Base-by-base conservation (phyloP, 2,797 vertebrate genomes). In the Manis crassicaudata region DNA sequence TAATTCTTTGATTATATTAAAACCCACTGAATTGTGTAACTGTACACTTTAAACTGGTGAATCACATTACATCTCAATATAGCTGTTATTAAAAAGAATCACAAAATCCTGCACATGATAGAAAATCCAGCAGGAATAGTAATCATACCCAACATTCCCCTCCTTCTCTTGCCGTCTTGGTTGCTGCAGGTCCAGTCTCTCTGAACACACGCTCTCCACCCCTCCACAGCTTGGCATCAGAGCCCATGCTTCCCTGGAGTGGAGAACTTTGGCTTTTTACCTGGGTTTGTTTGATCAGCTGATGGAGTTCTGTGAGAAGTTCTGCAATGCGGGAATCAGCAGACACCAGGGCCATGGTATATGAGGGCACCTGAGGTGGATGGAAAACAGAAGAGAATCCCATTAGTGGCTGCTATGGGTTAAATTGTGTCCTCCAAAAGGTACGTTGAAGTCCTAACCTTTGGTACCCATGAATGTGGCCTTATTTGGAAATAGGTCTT, bases 251-350 rank as follows among this genome's bases (percentile, higher is more conserved):
- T 14, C 88, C 52, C 32, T 27, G 79, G 10, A 60, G 63, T 13
- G 25, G 50, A 80, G 16, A 68, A 17, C 37, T 16, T 2, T 8
- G 23, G 58, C 5, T 65, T 85, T 54, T 92, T 93, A 98, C 99
- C 99, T 99, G 99, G 0, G 99, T 99, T 98, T 99, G 99, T 92
- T 99, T 99, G 98, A 99, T 99, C 92, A 99, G 99, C 96, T 99
- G 99, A 85, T 99, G 99, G 9, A 99, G 99, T 95, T 99, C 99
- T 3, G 98, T 99, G 35, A 99, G 98, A 83, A 99, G 98, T 97
- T 99, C 99, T 0, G 99, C 99, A 6, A 99, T 99, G 95, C 99
- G 99, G 5, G 99, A 99, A 52, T 99, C 99, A 2, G 99, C 99
- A 6, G 99, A 99, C 94, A 99, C 99, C 10, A 99, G 98, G 92